phyloP scores from a whole-genome alignment of 37 sponge, comb jelly and placozoan species.

The Aplysina aerophoba region DNA sequence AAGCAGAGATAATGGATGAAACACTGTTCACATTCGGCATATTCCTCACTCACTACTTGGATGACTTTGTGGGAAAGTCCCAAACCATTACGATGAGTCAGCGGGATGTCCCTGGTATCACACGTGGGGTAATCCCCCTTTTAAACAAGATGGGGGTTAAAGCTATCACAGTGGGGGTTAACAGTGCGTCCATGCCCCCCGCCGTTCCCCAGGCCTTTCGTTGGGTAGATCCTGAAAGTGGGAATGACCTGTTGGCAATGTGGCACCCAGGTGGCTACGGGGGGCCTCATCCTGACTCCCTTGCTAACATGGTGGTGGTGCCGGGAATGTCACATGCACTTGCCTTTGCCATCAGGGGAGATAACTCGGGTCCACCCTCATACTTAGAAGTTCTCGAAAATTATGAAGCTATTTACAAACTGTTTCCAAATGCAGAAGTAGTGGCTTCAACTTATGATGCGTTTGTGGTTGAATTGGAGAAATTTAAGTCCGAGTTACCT shows the following conservation, averaged over 20 bases:
- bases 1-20: conserved; percentile 61
- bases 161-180: conserved; percentile 81
- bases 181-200: conserved; percentile 75
- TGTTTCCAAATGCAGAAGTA: conserved; percentile 69
- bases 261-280: conserved; percentile 85
- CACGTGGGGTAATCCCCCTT: conserved; percentile 65
- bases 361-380: conserved; percentile 77
- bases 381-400: conserved; percentile 52
- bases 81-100: conserved; percentile 74
- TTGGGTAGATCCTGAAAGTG: conserved; percentile 49
- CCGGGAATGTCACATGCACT: conserved; percentile 63
- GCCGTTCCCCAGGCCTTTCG: conserved; percentile 66
- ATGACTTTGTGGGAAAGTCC: conserved; percentile 25
- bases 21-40: conserved; percentile 61
- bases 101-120: conserved; percentile 78
- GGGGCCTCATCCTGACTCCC: conserved; percentile 23
- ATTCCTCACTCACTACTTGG: conserved; percentile 54
- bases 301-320: conserved; percentile 57
- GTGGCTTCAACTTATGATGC: conserved; percentile 64
- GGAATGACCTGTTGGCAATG: conserved; percentile 53
- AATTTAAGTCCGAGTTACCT: conserved; percentile 37
- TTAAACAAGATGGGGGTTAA: conserved; percentile 54
- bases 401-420: conserved; percentile 45
- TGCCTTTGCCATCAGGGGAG: conserved; percentile 73
- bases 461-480: conserved; percentile 47